These are phyloP conservation scores for Takifugu ocellatus DNA, from an alignment of 2,797 vertebrate species.

Conservation along the genomic window DNA sequence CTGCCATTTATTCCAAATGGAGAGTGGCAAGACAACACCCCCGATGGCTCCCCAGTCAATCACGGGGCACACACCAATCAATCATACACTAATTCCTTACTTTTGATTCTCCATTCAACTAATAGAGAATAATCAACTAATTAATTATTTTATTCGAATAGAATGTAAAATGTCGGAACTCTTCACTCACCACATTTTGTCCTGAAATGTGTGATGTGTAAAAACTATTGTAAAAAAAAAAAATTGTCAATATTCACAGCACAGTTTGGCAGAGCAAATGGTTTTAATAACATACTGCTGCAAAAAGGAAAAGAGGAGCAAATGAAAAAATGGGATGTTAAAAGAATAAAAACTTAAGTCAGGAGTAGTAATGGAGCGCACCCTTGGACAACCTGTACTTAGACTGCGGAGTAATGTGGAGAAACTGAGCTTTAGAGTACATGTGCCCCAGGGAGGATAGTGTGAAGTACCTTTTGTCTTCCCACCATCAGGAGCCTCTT, in stretches of 20 bases:
- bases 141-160: too few species aligned
- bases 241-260: constrained; percentile 10
- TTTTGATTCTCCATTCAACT: too few species aligned
- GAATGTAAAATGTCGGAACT: too few species aligned
- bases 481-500: constrained; percentile 63
- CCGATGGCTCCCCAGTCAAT: too few species aligned
- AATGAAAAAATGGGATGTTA: background rate
- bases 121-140: too few species aligned
- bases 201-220: constrained; percentile 28
- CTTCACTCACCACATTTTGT: too few species aligned
- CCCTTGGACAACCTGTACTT: constrained; percentile 47
- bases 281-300: too few species aligned
- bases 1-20: too few species aligned
- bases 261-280: constrained; percentile 6
- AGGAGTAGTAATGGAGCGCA: constrained; percentile 34
- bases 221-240: constrained; percentile 10
- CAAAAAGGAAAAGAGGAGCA: constrained; percentile 2
- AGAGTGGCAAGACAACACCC: too few species aligned
- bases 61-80: too few species aligned
- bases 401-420: constrained; percentile 57
- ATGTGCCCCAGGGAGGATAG: constrained; percentile 62
- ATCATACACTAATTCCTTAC: too few species aligned
- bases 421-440: constrained; percentile 61
- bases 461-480: constrained; percentile 72
- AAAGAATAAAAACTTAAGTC: constrained; percentile 24